phyloP scores from a whole-genome alignment of 2,888 invertebrate species.

The Catotricha subobsoleta region DNA sequence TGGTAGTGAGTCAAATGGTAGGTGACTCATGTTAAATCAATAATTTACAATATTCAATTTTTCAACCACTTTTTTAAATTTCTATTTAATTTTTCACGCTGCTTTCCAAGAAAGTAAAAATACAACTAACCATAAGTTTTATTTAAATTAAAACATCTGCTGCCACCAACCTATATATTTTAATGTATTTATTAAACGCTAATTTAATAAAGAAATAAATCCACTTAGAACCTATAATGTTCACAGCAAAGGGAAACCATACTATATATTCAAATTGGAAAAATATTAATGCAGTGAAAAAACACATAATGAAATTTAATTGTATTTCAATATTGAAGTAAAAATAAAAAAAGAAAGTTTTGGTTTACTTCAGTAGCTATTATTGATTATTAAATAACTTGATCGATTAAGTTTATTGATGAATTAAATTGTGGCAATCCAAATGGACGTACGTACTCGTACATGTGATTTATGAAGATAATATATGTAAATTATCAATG shows the following conservation, averaged over 20 bases:
- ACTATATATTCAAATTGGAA: too few relatives aligned
- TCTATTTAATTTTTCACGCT: background rate
- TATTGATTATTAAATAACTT: too few relatives aligned
- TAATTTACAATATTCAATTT: background rate
- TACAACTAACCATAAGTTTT: background rate
- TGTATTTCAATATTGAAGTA: too few relatives aligned
- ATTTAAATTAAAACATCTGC: background rate
- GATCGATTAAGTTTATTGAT: too few relatives aligned
- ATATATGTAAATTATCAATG: too few relatives aligned
- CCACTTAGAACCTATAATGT: background rate
- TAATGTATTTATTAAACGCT: background rate
- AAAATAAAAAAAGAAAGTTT: too few relatives aligned
- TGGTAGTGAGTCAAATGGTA: conserved; percentile 46
- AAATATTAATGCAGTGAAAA: too few relatives aligned
- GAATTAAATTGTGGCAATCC: too few relatives aligned
- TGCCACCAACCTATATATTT: background rate
- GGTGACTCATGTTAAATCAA: conserved; percentile 14
- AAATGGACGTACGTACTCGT: too few relatives aligned
- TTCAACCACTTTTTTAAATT: background rate
- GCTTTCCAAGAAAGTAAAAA: background rate
- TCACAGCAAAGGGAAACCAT: background rate
- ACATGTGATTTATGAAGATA: too few relatives aligned
- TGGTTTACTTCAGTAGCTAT: too few relatives aligned
- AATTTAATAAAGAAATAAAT: background rate
- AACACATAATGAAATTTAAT: too few relatives aligned